Conservation (phyloP, 2,113 vertebrate genomes). For the Caloenas nicobarica region DNA sequence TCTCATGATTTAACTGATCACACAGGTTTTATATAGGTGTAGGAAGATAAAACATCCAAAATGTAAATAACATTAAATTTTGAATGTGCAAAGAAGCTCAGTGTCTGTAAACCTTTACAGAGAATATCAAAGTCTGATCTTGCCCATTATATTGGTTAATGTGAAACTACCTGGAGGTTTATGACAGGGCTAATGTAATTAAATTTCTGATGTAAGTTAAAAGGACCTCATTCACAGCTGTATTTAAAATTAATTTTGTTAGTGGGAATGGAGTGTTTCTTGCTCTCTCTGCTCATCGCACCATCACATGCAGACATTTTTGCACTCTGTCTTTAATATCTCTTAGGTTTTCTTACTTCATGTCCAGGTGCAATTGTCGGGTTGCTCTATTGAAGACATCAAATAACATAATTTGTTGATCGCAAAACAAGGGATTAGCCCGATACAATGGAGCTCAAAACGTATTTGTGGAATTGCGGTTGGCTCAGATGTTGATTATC, state of each 20-base stretch:
- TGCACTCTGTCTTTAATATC: background rate
- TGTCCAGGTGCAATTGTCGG: background rate
- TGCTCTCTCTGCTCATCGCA: background rate
- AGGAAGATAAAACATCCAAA: background rate
- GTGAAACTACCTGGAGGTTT: background rate
- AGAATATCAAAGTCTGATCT: background rate
- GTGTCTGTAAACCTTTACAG: background rate
- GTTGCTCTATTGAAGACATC: background rate
- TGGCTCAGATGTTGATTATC: background rate
- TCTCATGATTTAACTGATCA: background rate
- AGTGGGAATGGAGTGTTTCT: background rate
- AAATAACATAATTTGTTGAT: background rate
- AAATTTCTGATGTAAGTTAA: background rate
- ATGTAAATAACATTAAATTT: background rate
- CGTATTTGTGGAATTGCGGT: background rate
- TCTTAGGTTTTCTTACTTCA: background rate
- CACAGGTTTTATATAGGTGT: background rate
- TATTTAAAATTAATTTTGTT: background rate
- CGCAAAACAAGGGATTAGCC: background rate
- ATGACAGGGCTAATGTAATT: background rate
- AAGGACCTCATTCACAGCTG: background rate
- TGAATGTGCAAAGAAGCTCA: background rate
- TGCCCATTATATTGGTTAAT: background rate
- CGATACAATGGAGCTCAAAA: background rate
- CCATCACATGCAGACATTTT: accelerated